Conservation (phyloP, 2,113 vertebrate genomes). For the Engraulis encrasicolus region DNA sequence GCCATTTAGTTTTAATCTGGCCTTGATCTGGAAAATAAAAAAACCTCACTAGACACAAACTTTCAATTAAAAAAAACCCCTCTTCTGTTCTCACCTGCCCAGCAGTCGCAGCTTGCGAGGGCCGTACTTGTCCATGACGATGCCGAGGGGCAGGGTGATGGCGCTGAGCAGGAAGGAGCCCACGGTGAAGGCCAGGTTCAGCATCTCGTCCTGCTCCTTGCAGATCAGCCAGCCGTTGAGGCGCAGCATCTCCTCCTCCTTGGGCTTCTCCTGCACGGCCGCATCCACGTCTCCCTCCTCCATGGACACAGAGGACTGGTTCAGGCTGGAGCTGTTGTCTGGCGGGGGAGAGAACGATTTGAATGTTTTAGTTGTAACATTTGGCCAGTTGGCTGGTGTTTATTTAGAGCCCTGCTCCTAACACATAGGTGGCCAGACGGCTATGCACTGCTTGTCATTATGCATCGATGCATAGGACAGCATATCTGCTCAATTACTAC, state of each 20-base stretch:
- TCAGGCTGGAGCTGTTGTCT: slow-evolving; percentile 58
- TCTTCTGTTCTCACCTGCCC: slow-evolving; percentile 88
- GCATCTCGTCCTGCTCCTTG: slow-evolving; percentile 94
- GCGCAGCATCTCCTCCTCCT: slow-evolving; percentile 66
- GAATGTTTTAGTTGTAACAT: too few species aligned
- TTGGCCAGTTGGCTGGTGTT: too few species aligned
- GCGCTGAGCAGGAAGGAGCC: slow-evolving; percentile 97
- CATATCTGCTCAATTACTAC: too few species aligned
- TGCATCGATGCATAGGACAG: too few species aligned
- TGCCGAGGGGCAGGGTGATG: slow-evolving; percentile 93
- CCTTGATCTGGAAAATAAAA: too few species aligned
- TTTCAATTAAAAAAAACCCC: too few species aligned
- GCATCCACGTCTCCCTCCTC: background rate
- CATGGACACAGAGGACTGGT: slow-evolving; percentile 50
- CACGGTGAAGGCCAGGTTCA: slow-evolving; percentile 96
- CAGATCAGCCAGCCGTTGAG: slow-evolving; percentile 91
- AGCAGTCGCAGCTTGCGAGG: slow-evolving; percentile 92
- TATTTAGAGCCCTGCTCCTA: too few species aligned
- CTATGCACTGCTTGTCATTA: too few species aligned
- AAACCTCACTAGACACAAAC: too few species aligned
- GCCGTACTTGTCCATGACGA: slow-evolving; percentile 98
- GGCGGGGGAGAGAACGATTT: background rate
- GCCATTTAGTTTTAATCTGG: too few species aligned
- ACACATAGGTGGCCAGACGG: too few species aligned
- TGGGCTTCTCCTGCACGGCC: background rate